These are phyloP conservation scores for Argentina silus DNA, from an alignment of 2,797 vertebrate genomes.

Conservation along the genomic window DNA sequence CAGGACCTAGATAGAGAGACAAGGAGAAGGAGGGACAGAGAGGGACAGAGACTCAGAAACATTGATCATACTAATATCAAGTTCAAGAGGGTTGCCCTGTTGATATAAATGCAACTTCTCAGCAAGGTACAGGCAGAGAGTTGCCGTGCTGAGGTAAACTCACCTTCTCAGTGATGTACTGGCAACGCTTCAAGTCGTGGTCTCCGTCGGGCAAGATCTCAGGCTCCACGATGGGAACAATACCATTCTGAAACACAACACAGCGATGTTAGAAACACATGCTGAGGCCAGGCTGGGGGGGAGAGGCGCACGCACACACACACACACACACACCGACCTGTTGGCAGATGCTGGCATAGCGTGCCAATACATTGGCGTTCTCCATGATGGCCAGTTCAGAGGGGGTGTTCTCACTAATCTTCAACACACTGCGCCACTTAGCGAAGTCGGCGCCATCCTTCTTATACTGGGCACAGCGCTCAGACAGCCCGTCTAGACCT, in stretches of 20 bases:
- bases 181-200: constrained; percentile 94
- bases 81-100: neutral
- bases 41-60: too few species aligned
- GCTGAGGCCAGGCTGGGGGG: too few species aligned
- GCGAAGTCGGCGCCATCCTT: constrained; percentile 97
- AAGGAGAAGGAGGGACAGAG: neutral
- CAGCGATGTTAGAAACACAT: neutral
- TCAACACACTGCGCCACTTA: constrained; percentile 95
- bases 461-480: constrained; percentile 98
- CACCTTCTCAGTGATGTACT: constrained; percentile 97
- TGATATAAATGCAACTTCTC: too few species aligned
- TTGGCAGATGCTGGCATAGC: constrained; percentile 99
- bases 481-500: constrained; percentile 95
- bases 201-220: constrained; percentile 98
- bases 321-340: constrained; percentile 79
- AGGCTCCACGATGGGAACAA: constrained; percentile 97
- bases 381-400: constrained; percentile 92
- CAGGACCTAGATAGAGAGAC: constrained; percentile 80
- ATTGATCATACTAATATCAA: too few species aligned
- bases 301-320: constrained; percentile 60
- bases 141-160: constrained; percentile 19
- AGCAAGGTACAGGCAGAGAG: neutral
- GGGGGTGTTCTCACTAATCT: constrained; percentile 92
- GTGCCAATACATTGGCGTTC: constrained; percentile 95
- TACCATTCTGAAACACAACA: constrained; percentile 85